These are phyloP conservation scores for Trinorchestia longiramus DNA, from an alignment of 1,140 invertebrate genomes.

Conservation along the genomic window DNA sequence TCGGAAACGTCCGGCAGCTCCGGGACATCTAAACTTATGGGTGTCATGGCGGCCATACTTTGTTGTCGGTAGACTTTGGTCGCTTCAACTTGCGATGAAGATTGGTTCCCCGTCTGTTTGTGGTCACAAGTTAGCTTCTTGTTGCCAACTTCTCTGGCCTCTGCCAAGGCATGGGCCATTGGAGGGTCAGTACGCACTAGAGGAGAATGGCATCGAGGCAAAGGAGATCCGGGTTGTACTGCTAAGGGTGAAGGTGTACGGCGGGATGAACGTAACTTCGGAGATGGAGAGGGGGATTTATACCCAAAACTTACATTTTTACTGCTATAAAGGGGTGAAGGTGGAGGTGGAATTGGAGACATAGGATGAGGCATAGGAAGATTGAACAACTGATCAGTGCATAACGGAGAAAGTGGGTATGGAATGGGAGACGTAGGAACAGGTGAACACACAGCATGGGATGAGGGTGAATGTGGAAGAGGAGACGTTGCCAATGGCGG, in stretches of 20 bases:
- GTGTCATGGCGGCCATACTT: conserved; percentile 29
- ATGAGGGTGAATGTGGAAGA: conserved; percentile 22
- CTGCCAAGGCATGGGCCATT: not conserved
- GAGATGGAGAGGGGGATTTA: not conserved
- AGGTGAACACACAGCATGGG: not conserved
- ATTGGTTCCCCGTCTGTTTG: not conserved
- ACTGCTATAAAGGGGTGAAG: conserved; percentile 41
- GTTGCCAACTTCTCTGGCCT: not conserved
- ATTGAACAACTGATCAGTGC: conserved; percentile 11
- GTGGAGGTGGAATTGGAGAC: conserved; percentile 45
- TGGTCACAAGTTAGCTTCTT: not conserved
- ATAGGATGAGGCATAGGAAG: not conserved
- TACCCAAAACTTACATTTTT: not conserved
- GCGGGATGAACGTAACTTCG: not conserved
- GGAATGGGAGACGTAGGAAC: conserved; percentile 19
- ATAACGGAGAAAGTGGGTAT: conserved; percentile 48
- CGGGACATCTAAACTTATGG: conserved; percentile 21
- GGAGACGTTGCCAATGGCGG: conserved; percentile 55
- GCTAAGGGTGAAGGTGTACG: conserved; percentile 56
- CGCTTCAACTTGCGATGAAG: not conserved
- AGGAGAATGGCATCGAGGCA: conserved; percentile 54
- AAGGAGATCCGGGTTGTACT: conserved; percentile 47
- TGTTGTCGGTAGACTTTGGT: not conserved
- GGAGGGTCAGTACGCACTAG: conserved; percentile 47
- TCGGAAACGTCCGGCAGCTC: not conserved